phyloP scores from a whole-genome alignment of 2,797 vertebrate species.

The Nannoperca australis region DNA sequence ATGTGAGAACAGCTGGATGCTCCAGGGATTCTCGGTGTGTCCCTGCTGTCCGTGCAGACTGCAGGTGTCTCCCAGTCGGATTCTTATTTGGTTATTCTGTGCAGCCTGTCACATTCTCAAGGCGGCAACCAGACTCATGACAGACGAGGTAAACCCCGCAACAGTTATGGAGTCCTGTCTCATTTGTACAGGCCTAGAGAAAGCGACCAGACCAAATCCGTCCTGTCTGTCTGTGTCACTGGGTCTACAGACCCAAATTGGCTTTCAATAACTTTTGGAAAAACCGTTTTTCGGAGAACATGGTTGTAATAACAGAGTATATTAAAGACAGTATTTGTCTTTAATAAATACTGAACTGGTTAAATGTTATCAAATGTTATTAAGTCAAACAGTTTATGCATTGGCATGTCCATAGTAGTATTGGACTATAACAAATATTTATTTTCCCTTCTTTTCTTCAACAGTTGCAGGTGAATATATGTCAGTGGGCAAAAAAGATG shows the following conservation, averaged over 20 bases:
- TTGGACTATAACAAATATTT: background rate
- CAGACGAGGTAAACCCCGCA: slow-evolving; percentile 11
- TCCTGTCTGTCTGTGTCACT: background rate
- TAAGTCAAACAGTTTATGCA: background rate
- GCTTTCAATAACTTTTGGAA: background rate
- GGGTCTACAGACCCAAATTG: background rate
- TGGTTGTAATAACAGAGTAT: background rate
- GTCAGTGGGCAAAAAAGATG: background rate
- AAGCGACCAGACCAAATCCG: background rate
- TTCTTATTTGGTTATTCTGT: background rate
- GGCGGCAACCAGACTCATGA: background rate
- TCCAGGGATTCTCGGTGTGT: background rate
- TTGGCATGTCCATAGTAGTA: too few relatives aligned
- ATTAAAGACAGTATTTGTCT: too few relatives aligned
- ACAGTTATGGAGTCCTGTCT: slow-evolving; percentile 20
- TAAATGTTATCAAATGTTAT: background rate
- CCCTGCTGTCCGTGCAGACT: slow-evolving; percentile 15
- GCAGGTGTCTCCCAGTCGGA: slow-evolving; percentile 4
- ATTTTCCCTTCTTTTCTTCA: background rate
- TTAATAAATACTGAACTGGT: background rate
- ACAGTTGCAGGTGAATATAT: background rate
- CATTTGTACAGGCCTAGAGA: background rate
- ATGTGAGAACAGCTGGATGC: slow-evolving; percentile 56
- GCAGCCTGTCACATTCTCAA: slow-evolving; percentile 5
- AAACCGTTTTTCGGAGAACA: background rate